Percentiles rank a stretch among this genome's conserved stretches.
Conservation (phyloP, 1,140 invertebrate genomes). For the Drosophila rufa region DNA sequence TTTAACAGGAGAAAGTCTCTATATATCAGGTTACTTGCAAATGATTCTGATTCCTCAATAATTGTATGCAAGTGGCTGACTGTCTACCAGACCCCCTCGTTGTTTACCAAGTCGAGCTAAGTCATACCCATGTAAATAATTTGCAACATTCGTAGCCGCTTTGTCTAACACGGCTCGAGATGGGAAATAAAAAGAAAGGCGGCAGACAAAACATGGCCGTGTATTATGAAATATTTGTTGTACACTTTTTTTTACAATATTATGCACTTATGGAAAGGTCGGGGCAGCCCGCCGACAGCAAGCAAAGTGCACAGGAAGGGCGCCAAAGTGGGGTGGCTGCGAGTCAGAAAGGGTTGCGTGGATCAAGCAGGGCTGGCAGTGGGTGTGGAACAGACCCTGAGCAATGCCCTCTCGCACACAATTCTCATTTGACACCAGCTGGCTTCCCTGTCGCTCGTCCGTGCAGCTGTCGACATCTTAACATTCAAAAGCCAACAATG, state of each 20-base stretch:
- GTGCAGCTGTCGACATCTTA: slow-evolving; percentile 78
- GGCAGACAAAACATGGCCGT: slow-evolving; percentile 60
- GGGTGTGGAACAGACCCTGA: slow-evolving; percentile 32
- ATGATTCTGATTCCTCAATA: background rate
- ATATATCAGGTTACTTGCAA: background rate
- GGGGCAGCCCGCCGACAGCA: slow-evolving; percentile 10
- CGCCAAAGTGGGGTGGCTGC: slow-evolving; percentile 19
- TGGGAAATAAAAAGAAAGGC: slow-evolving; percentile 9
- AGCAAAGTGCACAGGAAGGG: slow-evolving; percentile 18
- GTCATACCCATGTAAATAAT: slow-evolving; percentile 29
- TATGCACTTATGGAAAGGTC: slow-evolving; percentile 68
- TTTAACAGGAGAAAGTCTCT: background rate
- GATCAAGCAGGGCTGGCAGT: slow-evolving; percentile 17
- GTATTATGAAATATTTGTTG: slow-evolving; percentile 58
- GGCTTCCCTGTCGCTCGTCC: slow-evolving; percentile 50
- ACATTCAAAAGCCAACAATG: slow-evolving; percentile 80
- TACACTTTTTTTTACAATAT: slow-evolving; percentile 61
- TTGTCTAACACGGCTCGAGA: slow-evolving; percentile 38
- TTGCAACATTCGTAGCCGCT: slow-evolving; percentile 47
- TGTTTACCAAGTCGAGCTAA: slow-evolving; percentile 18
- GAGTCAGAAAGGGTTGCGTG: slow-evolving; percentile 36
- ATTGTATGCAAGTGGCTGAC: background rate
- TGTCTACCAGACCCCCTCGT: slow-evolving; percentile 1
- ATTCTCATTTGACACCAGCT: slow-evolving; percentile 72
- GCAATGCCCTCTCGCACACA: slow-evolving; percentile 63